Evolutionary conservation across 2,888 invertebrate genomes (phyloP).

Genomic region (Tenthredo distinguenda): DNA sequence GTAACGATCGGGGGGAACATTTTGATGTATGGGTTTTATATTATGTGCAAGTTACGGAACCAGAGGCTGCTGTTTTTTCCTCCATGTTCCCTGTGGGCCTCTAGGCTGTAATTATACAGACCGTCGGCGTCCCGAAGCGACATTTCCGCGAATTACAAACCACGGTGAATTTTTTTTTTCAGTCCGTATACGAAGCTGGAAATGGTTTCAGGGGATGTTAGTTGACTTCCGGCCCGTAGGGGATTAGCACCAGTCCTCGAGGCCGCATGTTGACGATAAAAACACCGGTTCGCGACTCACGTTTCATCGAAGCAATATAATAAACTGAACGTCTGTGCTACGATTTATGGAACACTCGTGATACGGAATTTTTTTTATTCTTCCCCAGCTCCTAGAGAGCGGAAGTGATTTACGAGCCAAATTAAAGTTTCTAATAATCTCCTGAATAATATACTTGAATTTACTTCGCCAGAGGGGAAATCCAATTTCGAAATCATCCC

Average conservation of each 20-base stretch:
- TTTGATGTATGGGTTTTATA: slow-evolving; percentile 2
- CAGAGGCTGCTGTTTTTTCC: background rate
- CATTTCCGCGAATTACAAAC: slow-evolving; percentile 46
- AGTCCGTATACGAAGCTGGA: background rate
- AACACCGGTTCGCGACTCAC: slow-evolving; percentile 39
- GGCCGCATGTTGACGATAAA: slow-evolving; percentile 22
- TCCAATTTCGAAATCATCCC: slow-evolving; percentile 22
- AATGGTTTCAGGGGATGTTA: slow-evolving; percentile 42
- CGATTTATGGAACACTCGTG: slow-evolving; percentile 44
- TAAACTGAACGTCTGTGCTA: slow-evolving; percentile 38
- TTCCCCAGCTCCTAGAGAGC: background rate
- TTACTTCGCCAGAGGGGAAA: background rate
- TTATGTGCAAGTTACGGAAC: slow-evolving; percentile 15
- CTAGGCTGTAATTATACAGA: slow-evolving; percentile 40
- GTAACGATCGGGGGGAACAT: background rate
- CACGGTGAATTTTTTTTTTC: slow-evolving; percentile 9
- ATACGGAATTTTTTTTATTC: slow-evolving; percentile 8
- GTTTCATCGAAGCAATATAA: slow-evolving; percentile 51
- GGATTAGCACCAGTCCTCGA: slow-evolving; percentile 26
- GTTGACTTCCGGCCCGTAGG: slow-evolving; percentile 32
- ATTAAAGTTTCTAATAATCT: slow-evolving; percentile 42
- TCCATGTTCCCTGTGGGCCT: background rate
- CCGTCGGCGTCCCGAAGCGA: slow-evolving; percentile 44
- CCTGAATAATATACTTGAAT: background rate
- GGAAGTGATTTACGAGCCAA: slow-evolving; percentile 28